Base-by-base conservation (phyloP, 2,113 vertebrate species). In the Danio rerio region DNA sequence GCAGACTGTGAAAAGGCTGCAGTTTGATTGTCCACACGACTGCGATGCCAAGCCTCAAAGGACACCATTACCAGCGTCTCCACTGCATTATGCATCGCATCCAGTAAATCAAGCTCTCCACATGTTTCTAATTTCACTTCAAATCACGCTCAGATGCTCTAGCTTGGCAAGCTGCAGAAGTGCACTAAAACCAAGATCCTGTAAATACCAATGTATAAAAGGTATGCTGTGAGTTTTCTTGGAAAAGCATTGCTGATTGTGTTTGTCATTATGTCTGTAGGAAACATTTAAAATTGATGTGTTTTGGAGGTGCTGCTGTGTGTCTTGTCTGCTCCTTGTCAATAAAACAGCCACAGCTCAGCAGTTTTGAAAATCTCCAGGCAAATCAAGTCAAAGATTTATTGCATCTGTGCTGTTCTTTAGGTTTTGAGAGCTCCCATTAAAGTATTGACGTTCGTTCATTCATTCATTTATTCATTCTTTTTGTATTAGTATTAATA, bases 1-100 rank as follows among this genome's bases (percentile, higher is more conserved):
- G 31, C 52, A 43, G 61, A 79, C 50, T 69, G 80, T 31, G 56
- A 71, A 68, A 83, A 73, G 49, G 16, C 59, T 59, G 58, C 20
- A 70, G 86, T 84, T 80, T 65, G 63, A 86, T 80, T 73, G 79
- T 81, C 78, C 85, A 83, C 59, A 80, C 77, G 55, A 80, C 68
- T 80, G 42, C 80, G 83, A 78, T 74, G 59, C 47, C 80, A 81
- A 43, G 80, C 77, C 85, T 83, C 85, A 74, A 72, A 84, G 73
- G 80, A 84, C 83, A 75, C 80, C 62, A 84, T 79, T 86, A 85
- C 75, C 72, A 12, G 49, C 80, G 53, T 61, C 47, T 73, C 58
- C 63, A 7, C 75, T 89, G 79, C 76, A 89, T 84, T 81, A 89
- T 88, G 81, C 69, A 83, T 81, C 11, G 66, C 49, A 47, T 45